Percentiles rank a stretch among this genome's conserved stretches.
Conservation (phyloP, 2,888 invertebrate genomes). For the Ecdyonurus torrentis region DNA sequence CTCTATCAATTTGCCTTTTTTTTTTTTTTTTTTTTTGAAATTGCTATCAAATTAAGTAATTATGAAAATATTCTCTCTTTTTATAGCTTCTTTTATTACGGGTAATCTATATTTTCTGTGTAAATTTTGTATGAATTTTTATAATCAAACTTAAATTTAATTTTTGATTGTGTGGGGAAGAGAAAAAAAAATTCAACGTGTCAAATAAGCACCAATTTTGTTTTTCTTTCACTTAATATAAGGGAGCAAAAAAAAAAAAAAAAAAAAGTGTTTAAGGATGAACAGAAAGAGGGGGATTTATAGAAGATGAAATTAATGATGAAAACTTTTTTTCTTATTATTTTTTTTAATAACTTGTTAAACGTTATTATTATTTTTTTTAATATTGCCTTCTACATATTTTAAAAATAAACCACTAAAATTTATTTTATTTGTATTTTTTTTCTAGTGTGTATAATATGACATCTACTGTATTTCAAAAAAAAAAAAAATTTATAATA, state of each 20-base stretch:
- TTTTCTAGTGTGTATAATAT: too few relatives aligned
- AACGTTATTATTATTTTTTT: background rate
- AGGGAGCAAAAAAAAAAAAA: too few relatives aligned
- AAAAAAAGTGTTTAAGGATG: background rate
- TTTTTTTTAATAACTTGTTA: background rate
- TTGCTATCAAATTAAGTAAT: too few relatives aligned
- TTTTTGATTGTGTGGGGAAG: background rate
- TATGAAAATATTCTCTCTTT: too few relatives aligned
- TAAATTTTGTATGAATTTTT: too few relatives aligned
- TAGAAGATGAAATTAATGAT: background rate
- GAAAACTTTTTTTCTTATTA: background rate
- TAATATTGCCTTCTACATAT: background rate
- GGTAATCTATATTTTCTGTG: too few relatives aligned
- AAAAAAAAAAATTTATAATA: too few relatives aligned
- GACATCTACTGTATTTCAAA: too few relatives aligned
- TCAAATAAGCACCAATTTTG: background rate
- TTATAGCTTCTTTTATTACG: too few relatives aligned
- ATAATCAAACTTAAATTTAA: background rate
- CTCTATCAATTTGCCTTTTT: too few relatives aligned
- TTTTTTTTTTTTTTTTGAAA: too few relatives aligned
- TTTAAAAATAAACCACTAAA: background rate
- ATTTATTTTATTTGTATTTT: background rate
- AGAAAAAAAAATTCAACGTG: background rate
- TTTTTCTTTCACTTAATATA: too few relatives aligned
- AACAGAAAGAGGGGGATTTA: background rate